Percentiles rank a stretch among this genome's conserved stretches.
These are phyloP conservation scores for Pomacea maculata DNA, from an alignment of 1,140 invertebrate genomes.

Conservation along the genomic window DNA sequence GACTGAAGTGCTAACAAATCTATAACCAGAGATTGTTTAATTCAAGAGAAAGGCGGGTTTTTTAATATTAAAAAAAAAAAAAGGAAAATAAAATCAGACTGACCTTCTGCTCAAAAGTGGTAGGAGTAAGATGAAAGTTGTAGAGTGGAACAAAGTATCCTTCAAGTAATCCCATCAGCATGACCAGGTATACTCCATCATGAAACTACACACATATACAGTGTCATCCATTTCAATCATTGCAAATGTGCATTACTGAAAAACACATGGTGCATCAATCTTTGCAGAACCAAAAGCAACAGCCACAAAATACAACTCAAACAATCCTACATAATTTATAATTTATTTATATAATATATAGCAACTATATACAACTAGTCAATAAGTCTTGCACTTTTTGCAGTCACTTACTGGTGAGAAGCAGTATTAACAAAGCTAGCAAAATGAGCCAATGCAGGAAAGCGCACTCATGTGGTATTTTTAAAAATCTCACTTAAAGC, in stretches of 20 bases:
- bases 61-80: background rate
- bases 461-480: no score
- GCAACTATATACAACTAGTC: no score
- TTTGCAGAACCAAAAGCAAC: background rate
- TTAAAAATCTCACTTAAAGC: no score
- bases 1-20: background rate
- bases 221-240: background rate
- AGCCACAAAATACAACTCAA: background rate
- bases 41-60: background rate
- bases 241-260: background rate
- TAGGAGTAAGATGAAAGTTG: slow-evolving; percentile 91
- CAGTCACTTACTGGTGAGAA: no score
- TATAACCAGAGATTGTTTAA: background rate
- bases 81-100: background rate
- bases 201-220: slow-evolving; percentile 74
- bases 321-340: no score
- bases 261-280: background rate
- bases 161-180: slow-evolving; percentile 95
- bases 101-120: slow-evolving; percentile 67
- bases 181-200: slow-evolving; percentile 94
- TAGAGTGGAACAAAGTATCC: slow-evolving; percentile 99
- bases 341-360: no score
- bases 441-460: no score
- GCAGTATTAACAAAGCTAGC: no score
- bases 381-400: no score